Evolutionary conservation across 53 echinoderm and acorn worm species (phyloP).

Genomic region (Paelopatides confundens): DNA sequence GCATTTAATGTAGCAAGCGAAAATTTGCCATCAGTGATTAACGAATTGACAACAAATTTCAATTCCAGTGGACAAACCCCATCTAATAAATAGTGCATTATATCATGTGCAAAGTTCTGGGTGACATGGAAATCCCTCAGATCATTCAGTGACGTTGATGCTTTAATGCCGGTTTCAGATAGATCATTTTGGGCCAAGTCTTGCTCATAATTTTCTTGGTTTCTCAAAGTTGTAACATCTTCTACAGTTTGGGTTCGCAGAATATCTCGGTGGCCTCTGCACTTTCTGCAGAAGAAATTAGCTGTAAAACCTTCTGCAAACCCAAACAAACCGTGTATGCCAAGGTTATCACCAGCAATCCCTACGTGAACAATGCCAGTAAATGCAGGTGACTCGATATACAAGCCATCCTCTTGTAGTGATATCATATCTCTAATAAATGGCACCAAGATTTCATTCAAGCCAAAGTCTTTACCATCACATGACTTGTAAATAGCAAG

Average conservation of each 20-base stretch:
- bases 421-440: slow-evolving; percentile 65
- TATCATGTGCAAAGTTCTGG: slow-evolving; percentile 45
- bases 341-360: slow-evolving; percentile 74
- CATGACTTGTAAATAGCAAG: slow-evolving; percentile 58
- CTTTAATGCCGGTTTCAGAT: slow-evolving; percentile 54
- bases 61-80: slow-evolving; percentile 50
- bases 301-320: slow-evolving; percentile 74
- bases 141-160: slow-evolving; percentile 39
- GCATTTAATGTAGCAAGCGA: slow-evolving; percentile 10
- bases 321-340: slow-evolving; percentile 61
- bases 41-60: neutral
- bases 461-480: slow-evolving; percentile 63
- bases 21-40: slow-evolving; percentile 18
- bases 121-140: slow-evolving; percentile 62
- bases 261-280: slow-evolving; percentile 51
- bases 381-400: slow-evolving; percentile 48
- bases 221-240: no score
- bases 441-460: slow-evolving; percentile 53
- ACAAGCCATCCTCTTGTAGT: slow-evolving; percentile 51
- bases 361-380: slow-evolving; percentile 55
- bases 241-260: slow-evolving; percentile 26
- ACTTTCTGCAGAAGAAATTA: slow-evolving; percentile 67
- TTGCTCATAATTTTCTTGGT: neutral
- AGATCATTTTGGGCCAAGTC: neutral
- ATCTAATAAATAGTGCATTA: slow-evolving; percentile 70